Conservation (phyloP, 2,113 vertebrate species). For the Carassius gibelio region DNA sequence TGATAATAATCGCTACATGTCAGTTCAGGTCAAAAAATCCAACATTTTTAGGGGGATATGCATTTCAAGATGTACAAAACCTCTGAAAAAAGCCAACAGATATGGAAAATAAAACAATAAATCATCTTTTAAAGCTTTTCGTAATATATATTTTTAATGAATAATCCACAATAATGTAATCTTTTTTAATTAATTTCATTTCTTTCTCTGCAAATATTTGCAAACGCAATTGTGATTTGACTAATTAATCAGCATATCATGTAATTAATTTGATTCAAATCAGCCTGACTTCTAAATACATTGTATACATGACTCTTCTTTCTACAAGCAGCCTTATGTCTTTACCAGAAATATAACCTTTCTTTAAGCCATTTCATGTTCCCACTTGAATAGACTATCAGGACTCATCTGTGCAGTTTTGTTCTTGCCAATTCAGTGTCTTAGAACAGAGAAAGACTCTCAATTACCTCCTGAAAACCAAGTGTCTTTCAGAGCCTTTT, state of each 20-base stretch:
- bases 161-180: slow-evolving; percentile 4
- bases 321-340: not conserved
- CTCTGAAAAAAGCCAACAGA: not conserved
- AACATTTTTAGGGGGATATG: not conserved
- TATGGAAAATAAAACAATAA: not conserved
- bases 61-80: not conserved
- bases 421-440: not conserved
- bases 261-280: slow-evolving; percentile 15
- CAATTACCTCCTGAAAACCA: slow-evolving; percentile 54
- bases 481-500: slow-evolving; percentile 45
- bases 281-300: not conserved
- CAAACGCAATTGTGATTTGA: not conserved
- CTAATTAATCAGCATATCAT: not conserved
- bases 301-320: not conserved
- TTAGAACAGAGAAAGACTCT: slow-evolving; percentile 3
- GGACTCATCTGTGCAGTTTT: slow-evolving; percentile 35
- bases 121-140: not conserved
- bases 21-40: not conserved
- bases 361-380: not conserved
- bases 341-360: not conserved
- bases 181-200: not conserved
- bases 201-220: not conserved
- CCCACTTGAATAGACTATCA: slow-evolving; percentile 32
- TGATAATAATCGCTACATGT: no score
- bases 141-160: not conserved